Conservation (phyloP, 2,888 invertebrate genomes). For the Polietes domitor region DNA sequence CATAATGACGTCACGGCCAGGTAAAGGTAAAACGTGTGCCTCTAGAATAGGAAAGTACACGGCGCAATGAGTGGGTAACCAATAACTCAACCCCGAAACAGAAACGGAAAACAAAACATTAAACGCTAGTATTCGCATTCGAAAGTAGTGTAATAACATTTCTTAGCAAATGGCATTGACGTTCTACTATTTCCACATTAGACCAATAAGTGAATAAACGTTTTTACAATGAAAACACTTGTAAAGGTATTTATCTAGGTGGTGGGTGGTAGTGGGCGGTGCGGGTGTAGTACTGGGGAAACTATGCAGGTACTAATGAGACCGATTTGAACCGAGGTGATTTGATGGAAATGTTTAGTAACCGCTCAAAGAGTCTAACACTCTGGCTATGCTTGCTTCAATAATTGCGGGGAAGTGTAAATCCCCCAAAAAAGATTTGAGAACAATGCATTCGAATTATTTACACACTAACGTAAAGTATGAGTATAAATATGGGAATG, state of each 20-base stretch:
- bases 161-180: constrained; percentile 7
- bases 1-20: constrained; percentile 52
- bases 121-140: constrained; percentile 30
- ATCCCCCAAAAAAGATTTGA: constrained; percentile 41
- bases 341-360: background rate
- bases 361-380: constrained; percentile 10
- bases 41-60: background rate
- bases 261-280: too few species aligned
- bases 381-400: background rate
- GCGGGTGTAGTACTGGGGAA: background rate
- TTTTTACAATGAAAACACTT: constrained; percentile 18
- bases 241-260: too few species aligned
- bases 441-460: constrained; percentile 16
- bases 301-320: background rate
- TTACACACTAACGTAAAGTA: constrained; percentile 3
- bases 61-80: constrained; percentile 31
- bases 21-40: constrained; percentile 51
- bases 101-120: constrained; percentile 30
- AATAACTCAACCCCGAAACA: background rate
- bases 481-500: constrained; percentile 31
- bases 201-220: constrained; percentile 35
- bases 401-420: constrained; percentile 40
- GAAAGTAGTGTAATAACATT: constrained; percentile 38
- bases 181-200: constrained; percentile 3
- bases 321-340: background rate